A percentile compares a stretch with the other conserved stretches of the same genome.
Conservation (phyloP, 2,797 vertebrate species). For the Eupleurogrammus muticus region DNA sequence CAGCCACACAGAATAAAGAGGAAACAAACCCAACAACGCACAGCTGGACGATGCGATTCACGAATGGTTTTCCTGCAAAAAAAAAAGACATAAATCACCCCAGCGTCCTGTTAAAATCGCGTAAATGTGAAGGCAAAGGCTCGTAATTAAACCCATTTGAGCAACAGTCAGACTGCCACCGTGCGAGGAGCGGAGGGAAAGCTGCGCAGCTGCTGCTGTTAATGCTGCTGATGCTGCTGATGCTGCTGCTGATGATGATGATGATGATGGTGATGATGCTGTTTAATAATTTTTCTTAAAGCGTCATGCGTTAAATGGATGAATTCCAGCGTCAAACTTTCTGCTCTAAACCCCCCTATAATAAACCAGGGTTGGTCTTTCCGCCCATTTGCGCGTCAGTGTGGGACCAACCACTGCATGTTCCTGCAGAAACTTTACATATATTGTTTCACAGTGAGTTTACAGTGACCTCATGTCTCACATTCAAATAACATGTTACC, state of each 20-base stretch:
- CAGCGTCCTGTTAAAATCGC: not conserved
- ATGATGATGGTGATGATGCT: slow-evolving; percentile 4
- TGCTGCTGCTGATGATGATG: slow-evolving; percentile 18
- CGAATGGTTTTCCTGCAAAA: not conserved
- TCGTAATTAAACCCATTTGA: slow-evolving; percentile 11
- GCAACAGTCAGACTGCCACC: slow-evolving; percentile 71
- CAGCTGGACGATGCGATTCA: not conserved
- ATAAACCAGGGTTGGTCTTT: not conserved
- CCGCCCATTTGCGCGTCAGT: slow-evolving; percentile 1
- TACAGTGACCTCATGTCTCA: not conserved
- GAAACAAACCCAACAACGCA: not conserved
- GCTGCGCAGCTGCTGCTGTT: slow-evolving; percentile 24
- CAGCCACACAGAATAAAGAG: too few species aligned
- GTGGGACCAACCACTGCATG: slow-evolving; percentile 12
- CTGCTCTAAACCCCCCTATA: not conserved
- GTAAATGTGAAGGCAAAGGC: slow-evolving; percentile 3
- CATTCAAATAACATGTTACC: not conserved
- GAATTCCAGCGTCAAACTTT: slow-evolving; percentile 1
- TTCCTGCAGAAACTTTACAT: slow-evolving; percentile 25
- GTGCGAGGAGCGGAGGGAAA: slow-evolving; percentile 66
- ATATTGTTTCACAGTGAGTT: slow-evolving; percentile 2
- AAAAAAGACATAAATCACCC: not conserved
- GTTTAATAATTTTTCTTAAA: slow-evolving; percentile 32
- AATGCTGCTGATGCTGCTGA: slow-evolving; percentile 27
- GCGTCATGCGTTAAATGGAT: slow-evolving; percentile 7